Percentiles rank a stretch among this genome's conserved stretches.
Evolutionary conservation across 92 coral and sea anemone species (phyloP).

Genomic region (Phenganax marumi): DNA sequence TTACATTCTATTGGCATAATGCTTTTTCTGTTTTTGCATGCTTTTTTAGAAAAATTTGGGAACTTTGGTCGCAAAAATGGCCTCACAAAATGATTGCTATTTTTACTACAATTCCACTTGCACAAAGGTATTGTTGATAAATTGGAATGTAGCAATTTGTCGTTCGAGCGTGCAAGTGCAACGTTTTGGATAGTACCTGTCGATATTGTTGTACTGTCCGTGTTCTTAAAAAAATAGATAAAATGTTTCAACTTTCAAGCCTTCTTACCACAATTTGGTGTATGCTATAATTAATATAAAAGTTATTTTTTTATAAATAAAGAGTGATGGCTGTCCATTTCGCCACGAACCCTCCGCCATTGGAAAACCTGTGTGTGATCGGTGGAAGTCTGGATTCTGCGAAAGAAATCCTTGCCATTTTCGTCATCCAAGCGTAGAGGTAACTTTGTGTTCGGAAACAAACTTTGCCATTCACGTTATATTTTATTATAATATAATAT

Average conservation of each 20-base stretch:
- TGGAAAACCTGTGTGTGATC: constrained; percentile 68
- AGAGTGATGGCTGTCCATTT: constrained; percentile 91
- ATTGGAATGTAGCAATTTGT: background rate
- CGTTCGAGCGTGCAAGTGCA: background rate
- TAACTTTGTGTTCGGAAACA: constrained; percentile 23
- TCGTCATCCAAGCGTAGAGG: constrained; percentile 82
- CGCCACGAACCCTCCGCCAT: constrained; percentile 88
- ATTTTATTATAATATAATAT: background rate
- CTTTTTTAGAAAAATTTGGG: background rate
- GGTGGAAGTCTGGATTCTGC: constrained; percentile 73
- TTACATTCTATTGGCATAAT: background rate
- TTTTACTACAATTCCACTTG: constrained; percentile 87
- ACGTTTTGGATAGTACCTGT: background rate
- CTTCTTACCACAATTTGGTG: too few relatives aligned
- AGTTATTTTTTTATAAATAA: background rate
- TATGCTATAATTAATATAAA: background rate
- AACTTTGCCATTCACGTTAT: background rate
- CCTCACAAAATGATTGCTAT: constrained; percentile 77
- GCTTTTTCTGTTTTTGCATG: background rate
- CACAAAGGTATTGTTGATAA: constrained; percentile 60
- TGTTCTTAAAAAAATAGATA: too few relatives aligned
- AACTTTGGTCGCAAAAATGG: constrained; percentile 44
- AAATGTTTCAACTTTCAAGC: too few relatives aligned
- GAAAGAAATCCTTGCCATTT: constrained; percentile 68
- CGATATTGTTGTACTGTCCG: too few relatives aligned